phyloP scores from a whole-genome alignment of 2,888 invertebrate genomes.

The Chouioia cunea region DNA sequence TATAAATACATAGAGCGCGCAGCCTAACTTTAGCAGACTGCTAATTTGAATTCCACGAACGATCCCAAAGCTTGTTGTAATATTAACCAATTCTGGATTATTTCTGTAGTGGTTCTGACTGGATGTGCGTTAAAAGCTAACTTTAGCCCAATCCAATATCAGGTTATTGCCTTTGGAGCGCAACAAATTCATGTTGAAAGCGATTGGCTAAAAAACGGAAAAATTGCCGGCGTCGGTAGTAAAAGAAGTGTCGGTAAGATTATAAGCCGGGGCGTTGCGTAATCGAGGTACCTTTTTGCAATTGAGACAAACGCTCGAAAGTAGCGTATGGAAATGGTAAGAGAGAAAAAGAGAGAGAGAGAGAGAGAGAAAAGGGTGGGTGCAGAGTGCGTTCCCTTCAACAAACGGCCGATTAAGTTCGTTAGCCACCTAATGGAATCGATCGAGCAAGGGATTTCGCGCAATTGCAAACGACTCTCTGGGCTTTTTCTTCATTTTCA shows the following conservation, averaged over 20 bases:
- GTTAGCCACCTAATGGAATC: slow-evolving; percentile 45
- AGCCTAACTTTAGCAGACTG: too few species aligned
- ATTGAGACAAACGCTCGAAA: slow-evolving; percentile 42
- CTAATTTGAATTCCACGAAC: too few species aligned
- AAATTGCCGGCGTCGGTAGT: slow-evolving; percentile 6
- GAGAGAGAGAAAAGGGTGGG: slow-evolving; percentile 37
- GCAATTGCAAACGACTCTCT: slow-evolving; percentile 35
- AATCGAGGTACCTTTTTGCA: slow-evolving; percentile 40
- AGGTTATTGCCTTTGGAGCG: slow-evolving; percentile 2
- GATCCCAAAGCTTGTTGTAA: too few species aligned
- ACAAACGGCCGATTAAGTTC: slow-evolving; percentile 45
- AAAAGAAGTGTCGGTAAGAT: slow-evolving; percentile 29
- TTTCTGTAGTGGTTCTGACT: too few species aligned
- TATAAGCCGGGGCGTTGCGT: slow-evolving; percentile 25
- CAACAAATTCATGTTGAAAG: slow-evolving; percentile 21
- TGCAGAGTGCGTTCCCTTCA: slow-evolving; percentile 20
- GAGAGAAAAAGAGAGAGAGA: not conserved
- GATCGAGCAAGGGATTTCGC: slow-evolving; percentile 38
- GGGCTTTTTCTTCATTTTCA: not conserved
- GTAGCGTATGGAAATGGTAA: slow-evolving; percentile 31
- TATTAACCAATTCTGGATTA: too few species aligned
- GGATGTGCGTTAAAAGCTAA: not conserved
- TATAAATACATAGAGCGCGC: too few species aligned
- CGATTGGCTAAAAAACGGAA: slow-evolving; percentile 13
- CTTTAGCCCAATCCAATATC: slow-evolving; percentile 31